These are phyloP conservation scores for Reticulitermes speratus DNA, from an alignment of 1,140 invertebrate species.

Conservation along the genomic window DNA sequence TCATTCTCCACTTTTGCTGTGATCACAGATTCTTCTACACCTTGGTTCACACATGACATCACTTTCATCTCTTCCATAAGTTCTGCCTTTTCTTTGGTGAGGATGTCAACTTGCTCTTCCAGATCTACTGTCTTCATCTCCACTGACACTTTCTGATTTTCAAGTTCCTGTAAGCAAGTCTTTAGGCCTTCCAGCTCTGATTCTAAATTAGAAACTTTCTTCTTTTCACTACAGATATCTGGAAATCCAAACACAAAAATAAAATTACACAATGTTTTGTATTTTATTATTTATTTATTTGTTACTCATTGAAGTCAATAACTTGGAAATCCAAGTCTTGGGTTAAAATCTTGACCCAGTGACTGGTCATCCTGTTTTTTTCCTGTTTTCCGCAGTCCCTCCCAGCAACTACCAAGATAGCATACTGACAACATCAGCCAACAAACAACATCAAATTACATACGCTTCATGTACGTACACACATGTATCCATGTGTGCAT, in stretches of 20 bases:
- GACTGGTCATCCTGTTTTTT: too few relatives aligned
- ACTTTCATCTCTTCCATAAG: conserved; percentile 49
- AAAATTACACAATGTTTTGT: neutral
- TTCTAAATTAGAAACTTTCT: conserved; percentile 58
- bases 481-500: too few relatives aligned
- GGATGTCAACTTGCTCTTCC: conserved; percentile 62
- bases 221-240: conserved; percentile 58
- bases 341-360: too few relatives aligned
- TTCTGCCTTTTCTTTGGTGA: conserved; percentile 48
- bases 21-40: conserved; percentile 36
- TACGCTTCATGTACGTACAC: too few relatives aligned
- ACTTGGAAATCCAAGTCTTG: too few relatives aligned
- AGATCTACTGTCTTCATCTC: conserved; percentile 71
- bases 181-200: conserved; percentile 55
- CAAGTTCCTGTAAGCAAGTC: conserved; percentile 47
- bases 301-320: too few relatives aligned
- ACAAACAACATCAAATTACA: too few relatives aligned
- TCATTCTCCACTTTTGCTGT: neutral
- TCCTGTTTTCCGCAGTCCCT: too few relatives aligned
- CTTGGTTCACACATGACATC: neutral
- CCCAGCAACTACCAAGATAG: too few relatives aligned
- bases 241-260: conserved; percentile 44
- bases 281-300: too few relatives aligned
- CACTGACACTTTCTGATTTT: conserved; percentile 62
- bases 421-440: too few relatives aligned